phyloP scores from a whole-genome alignment of 2,888 invertebrate species.

The Teleogryllus oceanicus region DNA sequence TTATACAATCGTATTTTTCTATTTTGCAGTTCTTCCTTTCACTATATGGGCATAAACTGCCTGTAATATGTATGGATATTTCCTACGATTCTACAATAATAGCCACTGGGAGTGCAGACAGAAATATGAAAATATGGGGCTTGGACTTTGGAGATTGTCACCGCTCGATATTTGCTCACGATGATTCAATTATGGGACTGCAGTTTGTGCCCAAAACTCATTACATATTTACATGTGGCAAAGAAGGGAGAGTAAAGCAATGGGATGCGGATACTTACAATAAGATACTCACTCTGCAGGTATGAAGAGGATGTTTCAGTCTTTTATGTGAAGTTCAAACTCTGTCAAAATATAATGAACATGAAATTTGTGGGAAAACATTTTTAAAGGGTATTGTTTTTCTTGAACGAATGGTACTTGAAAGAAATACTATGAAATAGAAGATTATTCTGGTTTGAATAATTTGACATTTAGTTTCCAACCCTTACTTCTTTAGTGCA shows the following conservation, averaged over 20 bases:
- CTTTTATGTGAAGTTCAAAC: no score
- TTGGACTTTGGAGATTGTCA: constrained; percentile 99
- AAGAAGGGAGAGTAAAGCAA: constrained; percentile 90
- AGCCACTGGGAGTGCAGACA: constrained; percentile 91
- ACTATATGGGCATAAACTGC: constrained; percentile 93
- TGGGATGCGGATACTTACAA: constrained; percentile 95
- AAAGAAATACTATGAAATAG: no score
- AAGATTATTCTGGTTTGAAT: no score
- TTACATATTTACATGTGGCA: constrained; percentile 88
- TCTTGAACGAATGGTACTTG: no score
- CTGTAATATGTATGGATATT: constrained; percentile 90
- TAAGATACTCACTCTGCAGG: constrained; percentile 82
- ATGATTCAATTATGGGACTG: constrained; percentile 86
- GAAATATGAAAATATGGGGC: constrained; percentile 97
- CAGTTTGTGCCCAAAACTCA: constrained; percentile 89
- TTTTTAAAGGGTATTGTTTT: no score
- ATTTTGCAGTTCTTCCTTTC: constrained; percentile 78
- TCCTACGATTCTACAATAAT: constrained; percentile 82
- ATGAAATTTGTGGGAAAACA: no score
- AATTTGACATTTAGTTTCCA: no score
- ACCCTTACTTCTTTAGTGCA: no score
- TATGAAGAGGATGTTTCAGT: constrained; percentile 44
- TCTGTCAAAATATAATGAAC: no score
- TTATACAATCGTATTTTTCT: constrained; percentile 23
- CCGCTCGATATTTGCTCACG: constrained; percentile 91